phyloP scores from a whole-genome alignment of 2,888 invertebrate species.

The Sinohyriopsis cumingii region DNA sequence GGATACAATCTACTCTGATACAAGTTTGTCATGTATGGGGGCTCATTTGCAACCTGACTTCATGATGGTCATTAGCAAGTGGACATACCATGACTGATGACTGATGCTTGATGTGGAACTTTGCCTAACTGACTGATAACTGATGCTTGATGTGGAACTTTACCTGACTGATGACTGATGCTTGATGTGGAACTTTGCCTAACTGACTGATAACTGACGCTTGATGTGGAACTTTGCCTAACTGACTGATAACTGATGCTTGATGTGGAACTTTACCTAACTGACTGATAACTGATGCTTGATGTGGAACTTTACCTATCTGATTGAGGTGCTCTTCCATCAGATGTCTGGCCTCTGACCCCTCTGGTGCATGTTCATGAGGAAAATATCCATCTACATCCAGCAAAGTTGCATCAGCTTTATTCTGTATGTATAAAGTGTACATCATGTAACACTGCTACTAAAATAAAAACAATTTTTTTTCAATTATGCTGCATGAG shows the following conservation, averaged over 20 bases:
- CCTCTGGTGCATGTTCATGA: slow-evolving; percentile 46
- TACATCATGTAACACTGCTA: too few relatives aligned
- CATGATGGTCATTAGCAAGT: too few relatives aligned
- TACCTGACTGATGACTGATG: too few relatives aligned
- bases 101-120: neutral
- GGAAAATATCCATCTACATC: slow-evolving; percentile 62
- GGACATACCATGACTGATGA: too few relatives aligned
- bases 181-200: slow-evolving; percentile 24
- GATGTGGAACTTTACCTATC: slow-evolving; percentile 29
- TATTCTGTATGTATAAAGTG: slow-evolving; percentile 40
- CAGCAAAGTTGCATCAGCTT: slow-evolving; percentile 44
- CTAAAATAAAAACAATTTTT: too few relatives aligned
- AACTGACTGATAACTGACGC: slow-evolving; percentile 13
- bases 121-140: slow-evolving; percentile 38
- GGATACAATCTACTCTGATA: too few relatives aligned
- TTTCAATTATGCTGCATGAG: too few relatives aligned
- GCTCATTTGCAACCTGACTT: too few relatives aligned
- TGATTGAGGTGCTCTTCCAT: slow-evolving; percentile 37
- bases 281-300: too few relatives aligned
- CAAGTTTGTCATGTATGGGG: too few relatives aligned
- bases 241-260: too few relatives aligned
- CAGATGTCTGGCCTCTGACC: slow-evolving; percentile 39
- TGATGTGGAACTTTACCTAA: neutral
- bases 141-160: neutral
- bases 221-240: too few relatives aligned